These are phyloP conservation scores for Danaus chrysippus DNA, from an alignment of 2,888 invertebrate genomes.

Conservation along the genomic window DNA sequence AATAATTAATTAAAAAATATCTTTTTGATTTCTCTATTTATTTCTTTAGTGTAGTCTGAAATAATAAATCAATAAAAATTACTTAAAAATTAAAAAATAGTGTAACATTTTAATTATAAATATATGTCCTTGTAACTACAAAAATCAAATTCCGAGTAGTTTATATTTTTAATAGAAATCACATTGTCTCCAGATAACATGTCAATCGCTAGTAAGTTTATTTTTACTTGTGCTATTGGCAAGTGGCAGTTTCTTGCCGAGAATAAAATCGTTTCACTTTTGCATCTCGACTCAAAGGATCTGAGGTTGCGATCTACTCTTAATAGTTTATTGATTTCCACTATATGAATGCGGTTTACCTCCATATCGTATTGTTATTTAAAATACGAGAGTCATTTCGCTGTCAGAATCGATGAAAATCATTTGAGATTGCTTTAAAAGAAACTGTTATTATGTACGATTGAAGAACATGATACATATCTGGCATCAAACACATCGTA, in stretches of 20 bases:
- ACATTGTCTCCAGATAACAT: conserved; percentile 23
- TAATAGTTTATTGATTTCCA: conserved; percentile 1
- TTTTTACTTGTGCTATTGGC: conserved; percentile 30
- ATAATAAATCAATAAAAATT: no score
- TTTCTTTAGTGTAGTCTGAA: no score
- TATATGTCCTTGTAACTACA: neutral
- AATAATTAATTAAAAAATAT: no score
- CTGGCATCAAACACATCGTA: neutral
- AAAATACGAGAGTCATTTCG: no score
- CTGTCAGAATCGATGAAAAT: no score
- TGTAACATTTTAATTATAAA: no score
- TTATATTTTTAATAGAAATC: neutral
- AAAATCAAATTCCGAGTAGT: neutral
- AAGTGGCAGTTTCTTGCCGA: conserved; percentile 18
- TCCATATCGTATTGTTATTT: neutral
- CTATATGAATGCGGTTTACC: neutral
- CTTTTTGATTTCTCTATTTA: no score
- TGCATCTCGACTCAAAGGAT: neutral
- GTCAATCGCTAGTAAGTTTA: conserved; percentile 27
- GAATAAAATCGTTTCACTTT: conserved; percentile 11
- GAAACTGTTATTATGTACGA: no score
- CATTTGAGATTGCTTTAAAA: no score
- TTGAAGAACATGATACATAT: no score
- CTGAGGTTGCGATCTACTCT: neutral
- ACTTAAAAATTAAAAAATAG: no score